Conservation (phyloP, 2,797 vertebrate genomes). For the Acrossocheilus wenchowensis region DNA sequence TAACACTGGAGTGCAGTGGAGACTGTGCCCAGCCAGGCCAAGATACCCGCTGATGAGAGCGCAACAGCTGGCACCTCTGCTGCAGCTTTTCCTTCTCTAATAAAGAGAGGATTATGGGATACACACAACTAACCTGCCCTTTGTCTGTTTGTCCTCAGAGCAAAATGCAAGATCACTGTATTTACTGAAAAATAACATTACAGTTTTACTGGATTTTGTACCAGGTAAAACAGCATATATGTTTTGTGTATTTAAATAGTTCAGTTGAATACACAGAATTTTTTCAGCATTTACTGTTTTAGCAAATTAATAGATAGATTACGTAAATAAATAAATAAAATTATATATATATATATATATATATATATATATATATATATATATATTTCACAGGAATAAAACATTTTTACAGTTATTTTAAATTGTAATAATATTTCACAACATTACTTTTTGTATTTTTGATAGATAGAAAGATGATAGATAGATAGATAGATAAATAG, state of each 20-base stretch:
- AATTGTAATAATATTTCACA: neutral
- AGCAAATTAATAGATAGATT: too few species aligned
- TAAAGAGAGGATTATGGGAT: constrained; percentile 59
- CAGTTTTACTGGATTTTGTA: neutral
- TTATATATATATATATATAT: too few species aligned
- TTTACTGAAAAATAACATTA: constrained; percentile 39
- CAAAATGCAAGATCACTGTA: constrained; percentile 49
- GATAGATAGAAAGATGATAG: too few species aligned
- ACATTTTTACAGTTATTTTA: neutral
- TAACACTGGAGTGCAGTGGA: constrained; percentile 51
- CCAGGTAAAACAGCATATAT: neutral
- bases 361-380: too few species aligned
- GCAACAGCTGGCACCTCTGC: constrained; percentile 57
- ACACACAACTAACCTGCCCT: constrained; percentile 44
- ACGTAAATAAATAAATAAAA: too few species aligned
- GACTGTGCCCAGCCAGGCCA: constrained; percentile 51
- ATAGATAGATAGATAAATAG: too few species aligned
- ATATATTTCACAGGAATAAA: neutral
- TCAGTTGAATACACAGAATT: neutral
- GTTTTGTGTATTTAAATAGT: neutral
- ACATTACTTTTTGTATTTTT: neutral
- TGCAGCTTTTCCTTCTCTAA: constrained; percentile 57
- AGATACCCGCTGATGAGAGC: constrained; percentile 47
- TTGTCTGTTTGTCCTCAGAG: constrained; percentile 55
- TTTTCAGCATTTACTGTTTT: too few species aligned